Base-by-base conservation (phyloP, 2,797 vertebrate genomes). In the Coracias cyanogaster region DNA sequence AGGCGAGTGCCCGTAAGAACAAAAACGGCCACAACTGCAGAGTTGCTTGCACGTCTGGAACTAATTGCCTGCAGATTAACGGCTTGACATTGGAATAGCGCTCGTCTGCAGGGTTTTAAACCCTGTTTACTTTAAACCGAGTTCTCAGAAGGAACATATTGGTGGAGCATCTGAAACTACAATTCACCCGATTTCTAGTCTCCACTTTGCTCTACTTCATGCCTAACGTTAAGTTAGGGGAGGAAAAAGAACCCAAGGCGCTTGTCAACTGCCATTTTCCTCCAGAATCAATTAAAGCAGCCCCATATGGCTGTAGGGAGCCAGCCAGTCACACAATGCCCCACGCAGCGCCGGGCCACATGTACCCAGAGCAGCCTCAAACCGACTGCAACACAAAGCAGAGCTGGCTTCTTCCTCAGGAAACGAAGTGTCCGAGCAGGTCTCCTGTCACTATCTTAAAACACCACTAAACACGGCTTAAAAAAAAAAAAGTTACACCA, bases 321-420 rank as follows among this genome's bases (percentile, higher is more conserved):
- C 95, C 96, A 69, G 41, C 86, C 84, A 95, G 97, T 26, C 98
- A 97, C 97, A 98, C 97, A 97, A 88, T 96, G 94, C 96, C 96
- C 95, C 97, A 67, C 9, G 76, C 94, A 97, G 96, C 43, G 94
- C 94, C 84, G 78, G 90, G 93, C 98, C 98, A 98, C 98, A 98
- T 96, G 98, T 97, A 98, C 97, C 94, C 61, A 95, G 96, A 94
- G 93, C 87, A 90, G 98, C 97, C 97, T 93, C 95, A 92, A 87
- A 81, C 95, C 94, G 71, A 94, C 3, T 94, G 97, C 95, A 96
- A 97, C 97, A 97, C 97, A 98, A 97, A 98, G 97, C 98, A 93
- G 98, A 96, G 98, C 96, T 97, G 98, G 97, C 97, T 97, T 98
- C 97, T 96, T 97, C 97, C 97, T 97, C 96, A 92, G 97, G 98